Evolutionary conservation across 2,113 vertebrate species (phyloP), one percentile per base, ranked within the genome.

Genomic region (Australoheros scitulus): DNA sequence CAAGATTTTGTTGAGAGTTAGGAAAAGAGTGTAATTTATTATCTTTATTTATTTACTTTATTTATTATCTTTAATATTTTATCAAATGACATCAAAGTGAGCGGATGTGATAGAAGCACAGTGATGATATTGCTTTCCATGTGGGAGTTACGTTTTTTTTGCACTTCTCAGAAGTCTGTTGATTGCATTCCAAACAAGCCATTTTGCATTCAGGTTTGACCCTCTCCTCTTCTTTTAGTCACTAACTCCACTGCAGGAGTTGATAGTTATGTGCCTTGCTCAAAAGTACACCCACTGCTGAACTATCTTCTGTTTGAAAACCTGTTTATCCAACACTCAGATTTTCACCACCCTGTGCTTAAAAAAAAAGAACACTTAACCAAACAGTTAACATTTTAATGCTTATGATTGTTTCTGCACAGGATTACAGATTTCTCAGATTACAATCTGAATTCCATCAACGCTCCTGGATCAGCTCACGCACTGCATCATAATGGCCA

Each of bases 371-470:
- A 64, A 76, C 75, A 14, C 74, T 61, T 55, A 78, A 60, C 74
- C 56, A 57, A 85, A 87, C 68, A 83, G 32, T 60, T 64, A 56
- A 76, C n/a, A 20, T 86, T 87, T 88, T 84, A 75, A 13, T 38
- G 0, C 7, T 56, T 24, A 26, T 70, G 55, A 58, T 76, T 81
- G 59, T 88, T 92, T 85, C 80, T 50, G 9, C 77, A 76, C n/a
- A 15, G 55, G 84, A 88, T 87, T 70, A 61, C 34, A 74, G 85
- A 76, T 85, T 74, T 79, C 89, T 92, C 80, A 6, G 86, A 93
- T 91, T 92, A 84, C 87, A 41, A 47, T 87, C 82, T 59, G 68
- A 90, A 91, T 91, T 90, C 90, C 83, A 77, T 3, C 1, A 22
- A 64, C 64, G 59, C 79, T 84, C 61, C 65, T 74, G 75, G 70